phyloP scores from a whole-genome alignment of 2,888 invertebrate genomes.

The Idaea straminata region DNA sequence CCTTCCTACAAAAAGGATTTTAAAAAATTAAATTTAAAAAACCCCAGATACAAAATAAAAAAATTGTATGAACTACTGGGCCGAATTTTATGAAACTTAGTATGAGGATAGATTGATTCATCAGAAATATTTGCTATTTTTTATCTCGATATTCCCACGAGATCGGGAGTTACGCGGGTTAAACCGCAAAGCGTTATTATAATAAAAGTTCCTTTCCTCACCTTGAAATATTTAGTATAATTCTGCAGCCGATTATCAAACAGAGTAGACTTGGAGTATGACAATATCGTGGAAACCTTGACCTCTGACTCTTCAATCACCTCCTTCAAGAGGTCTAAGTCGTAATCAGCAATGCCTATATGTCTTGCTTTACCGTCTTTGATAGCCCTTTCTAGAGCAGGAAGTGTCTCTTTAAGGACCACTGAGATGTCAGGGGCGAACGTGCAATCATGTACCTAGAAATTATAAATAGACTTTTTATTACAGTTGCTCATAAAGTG shows the following conservation, averaged over 20 bases:
- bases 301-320: constrained; percentile 83
- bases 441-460: constrained; percentile 94
- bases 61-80: too few species aligned
- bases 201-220: constrained; percentile 38
- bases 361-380: constrained; percentile 86
- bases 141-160: too few species aligned
- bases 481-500: too few species aligned
- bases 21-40: too few species aligned
- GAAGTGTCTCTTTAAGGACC: constrained; percentile 92
- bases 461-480: background rate
- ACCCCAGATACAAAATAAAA: too few species aligned
- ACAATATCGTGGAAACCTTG: constrained; percentile 85
- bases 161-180: too few species aligned
- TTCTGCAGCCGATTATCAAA: constrained; percentile 88
- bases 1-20: too few species aligned
- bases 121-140: too few species aligned
- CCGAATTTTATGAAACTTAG: too few species aligned
- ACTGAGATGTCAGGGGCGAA: constrained; percentile 88
- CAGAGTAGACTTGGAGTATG: constrained; percentile 90
- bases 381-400: constrained; percentile 87
- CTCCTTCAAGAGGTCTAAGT: constrained; percentile 87
- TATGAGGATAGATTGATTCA: too few species aligned
- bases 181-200: too few species aligned
- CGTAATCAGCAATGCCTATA: constrained; percentile 94
- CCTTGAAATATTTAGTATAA: constrained; percentile 88